phyloP scores from a whole-genome alignment of 2,113 vertebrate species.

The Rattus rattus region DNA sequence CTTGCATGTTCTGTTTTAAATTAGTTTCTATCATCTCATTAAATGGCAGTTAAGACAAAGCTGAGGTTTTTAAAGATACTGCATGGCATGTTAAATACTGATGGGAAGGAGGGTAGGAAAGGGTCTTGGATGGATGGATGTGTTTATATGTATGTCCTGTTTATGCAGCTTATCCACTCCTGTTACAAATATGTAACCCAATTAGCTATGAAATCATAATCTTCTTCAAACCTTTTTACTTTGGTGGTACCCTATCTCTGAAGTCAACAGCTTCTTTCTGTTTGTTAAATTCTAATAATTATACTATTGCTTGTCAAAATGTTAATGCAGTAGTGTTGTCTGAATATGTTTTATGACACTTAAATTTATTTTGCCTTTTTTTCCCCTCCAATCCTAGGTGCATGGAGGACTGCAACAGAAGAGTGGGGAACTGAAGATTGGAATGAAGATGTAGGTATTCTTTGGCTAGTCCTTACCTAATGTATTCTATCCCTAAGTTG shows the following conservation, averaged over 20 bases:
- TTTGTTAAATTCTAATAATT: slow-evolving; percentile 61
- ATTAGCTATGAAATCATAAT: slow-evolving; percentile 54
- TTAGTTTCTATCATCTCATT: slow-evolving; percentile 32
- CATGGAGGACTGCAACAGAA: slow-evolving; percentile 95
- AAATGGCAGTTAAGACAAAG: not conserved
- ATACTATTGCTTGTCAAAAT: slow-evolving; percentile 51
- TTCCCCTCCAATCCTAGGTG: slow-evolving; percentile 86
- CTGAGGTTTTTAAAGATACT: not conserved
- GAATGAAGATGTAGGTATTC: slow-evolving; percentile 97
- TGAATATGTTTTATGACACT: not conserved
- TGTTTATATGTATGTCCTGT: not conserved
- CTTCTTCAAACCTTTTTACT: slow-evolving; percentile 52
- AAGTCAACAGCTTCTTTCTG: slow-evolving; percentile 57
- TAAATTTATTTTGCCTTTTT: slow-evolving; percentile 35
- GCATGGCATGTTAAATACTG: not conserved
- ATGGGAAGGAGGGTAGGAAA: too few species aligned
- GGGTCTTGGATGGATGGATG: not conserved
- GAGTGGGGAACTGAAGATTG: slow-evolving; percentile 99
- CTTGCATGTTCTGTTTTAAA: slow-evolving; percentile 59
- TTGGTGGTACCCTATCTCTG: slow-evolving; percentile 15
- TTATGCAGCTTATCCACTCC: not conserved
- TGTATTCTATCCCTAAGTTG: slow-evolving; percentile 72
- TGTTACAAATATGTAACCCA: slow-evolving; percentile 18
- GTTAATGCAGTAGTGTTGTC: slow-evolving; percentile 43
- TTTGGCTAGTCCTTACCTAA: slow-evolving; percentile 41